Conservation (phyloP, 2,113 vertebrate genomes). For the Otocyon megalotis region DNA sequence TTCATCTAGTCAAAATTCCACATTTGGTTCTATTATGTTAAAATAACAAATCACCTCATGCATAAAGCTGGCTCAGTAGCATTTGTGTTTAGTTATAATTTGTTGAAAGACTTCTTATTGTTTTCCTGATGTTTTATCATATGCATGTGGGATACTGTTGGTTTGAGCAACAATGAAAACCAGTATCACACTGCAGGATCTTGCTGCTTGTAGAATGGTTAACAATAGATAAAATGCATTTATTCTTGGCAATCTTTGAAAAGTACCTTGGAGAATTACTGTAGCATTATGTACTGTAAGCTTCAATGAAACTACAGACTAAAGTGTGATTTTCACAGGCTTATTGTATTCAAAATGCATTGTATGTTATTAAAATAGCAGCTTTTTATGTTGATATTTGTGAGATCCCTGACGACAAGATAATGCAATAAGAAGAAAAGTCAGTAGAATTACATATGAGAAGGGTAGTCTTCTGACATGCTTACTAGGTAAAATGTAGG, state of each 20-base stretch:
- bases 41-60: constrained; percentile 51
- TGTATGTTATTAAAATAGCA: constrained; percentile 49
- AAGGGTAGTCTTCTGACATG: not conserved
- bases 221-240: constrained; percentile 64
- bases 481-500: constrained; percentile 29
- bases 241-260: constrained; percentile 67
- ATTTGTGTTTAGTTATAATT: constrained; percentile 58
- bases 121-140: constrained; percentile 66
- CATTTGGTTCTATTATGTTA: constrained; percentile 55
- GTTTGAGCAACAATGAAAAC: constrained; percentile 58
- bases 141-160: constrained; percentile 39
- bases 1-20: constrained; percentile 39
- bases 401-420: not conserved
- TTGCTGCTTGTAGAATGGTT: constrained; percentile 62
- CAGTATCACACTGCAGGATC: constrained; percentile 59
- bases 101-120: constrained; percentile 62
- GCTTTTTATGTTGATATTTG: constrained; percentile 54
- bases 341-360: constrained; percentile 54
- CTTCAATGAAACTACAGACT: constrained; percentile 58
- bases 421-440: not conserved
- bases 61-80: constrained; percentile 11
- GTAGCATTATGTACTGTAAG: constrained; percentile 48
- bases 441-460: not conserved
- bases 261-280: constrained; percentile 66
- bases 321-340: constrained; percentile 49